These are phyloP conservation scores for Cremastobaeus sp. DNA, from an alignment of 2,888 invertebrate genomes.

Conservation along the genomic window DNA sequence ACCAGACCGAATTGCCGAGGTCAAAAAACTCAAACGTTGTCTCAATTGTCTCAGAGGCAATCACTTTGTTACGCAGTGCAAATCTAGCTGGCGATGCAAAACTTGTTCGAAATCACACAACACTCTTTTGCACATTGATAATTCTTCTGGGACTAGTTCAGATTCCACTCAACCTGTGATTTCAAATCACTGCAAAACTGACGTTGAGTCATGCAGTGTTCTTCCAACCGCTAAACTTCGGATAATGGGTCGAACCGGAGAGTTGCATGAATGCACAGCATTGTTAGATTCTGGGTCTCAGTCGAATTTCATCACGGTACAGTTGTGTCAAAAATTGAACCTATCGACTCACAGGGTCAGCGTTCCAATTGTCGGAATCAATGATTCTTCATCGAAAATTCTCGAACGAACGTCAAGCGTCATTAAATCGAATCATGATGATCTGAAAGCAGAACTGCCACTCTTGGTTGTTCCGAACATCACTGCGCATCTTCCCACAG, in stretches of 20 bases:
- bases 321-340: neutral
- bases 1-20: slow-evolving; percentile 17
- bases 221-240: slow-evolving; percentile 1
- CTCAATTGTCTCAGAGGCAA: slow-evolving; percentile 35
- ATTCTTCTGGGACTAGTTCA: neutral
- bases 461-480: neutral
- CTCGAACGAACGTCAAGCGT: neutral
- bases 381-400: slow-evolving; percentile 1
- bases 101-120: slow-evolving; percentile 20
- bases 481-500: neutral
- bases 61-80: neutral
- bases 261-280: neutral
- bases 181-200: neutral
- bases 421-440: neutral
- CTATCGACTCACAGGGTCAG: neutral
- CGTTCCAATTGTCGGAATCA: neutral
- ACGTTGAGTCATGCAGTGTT: neutral
- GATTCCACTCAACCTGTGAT: neutral
- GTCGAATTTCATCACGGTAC: slow-evolving; percentile 3
- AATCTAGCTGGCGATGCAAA: neutral
- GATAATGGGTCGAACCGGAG: neutral
- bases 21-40: slow-evolving; percentile 23
- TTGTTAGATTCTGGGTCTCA: slow-evolving; percentile 8
- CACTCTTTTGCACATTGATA: slow-evolving; percentile 16
- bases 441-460: neutral